Evolutionary conservation across 2,888 invertebrate species (phyloP).

Genomic region (Teinopalpus imperialis): DNA sequence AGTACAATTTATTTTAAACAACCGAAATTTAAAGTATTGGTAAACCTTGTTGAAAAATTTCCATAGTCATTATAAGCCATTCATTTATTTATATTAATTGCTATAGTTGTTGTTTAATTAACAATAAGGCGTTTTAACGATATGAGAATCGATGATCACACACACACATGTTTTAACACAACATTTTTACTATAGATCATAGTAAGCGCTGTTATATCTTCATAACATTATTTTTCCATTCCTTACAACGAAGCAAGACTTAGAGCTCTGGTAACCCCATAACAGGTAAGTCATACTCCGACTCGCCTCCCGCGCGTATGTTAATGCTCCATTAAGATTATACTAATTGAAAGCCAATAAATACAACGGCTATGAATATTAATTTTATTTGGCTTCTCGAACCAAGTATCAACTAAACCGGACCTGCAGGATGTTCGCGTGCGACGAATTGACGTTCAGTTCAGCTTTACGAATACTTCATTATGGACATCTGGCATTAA

Average conservation of each 20-base stretch:
- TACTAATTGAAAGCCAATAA: constrained; percentile 83
- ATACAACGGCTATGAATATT: constrained; percentile 82
- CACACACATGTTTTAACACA: too few species aligned
- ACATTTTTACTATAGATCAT: too few species aligned
- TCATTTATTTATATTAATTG: too few species aligned
- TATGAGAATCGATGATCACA: too few species aligned
- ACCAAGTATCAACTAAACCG: constrained; percentile 41
- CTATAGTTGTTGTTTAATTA: too few species aligned
- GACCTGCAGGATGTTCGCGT: constrained; percentile 57
- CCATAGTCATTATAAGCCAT: too few species aligned
- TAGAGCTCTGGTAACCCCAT: constrained; percentile 52
- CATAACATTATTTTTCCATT: too few species aligned
- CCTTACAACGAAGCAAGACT: not conserved
- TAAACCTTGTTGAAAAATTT: too few species aligned
- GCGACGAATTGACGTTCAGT: constrained; percentile 44
- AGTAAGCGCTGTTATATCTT: too few species aligned
- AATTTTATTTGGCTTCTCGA: constrained; percentile 75
- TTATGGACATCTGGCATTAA: constrained; percentile 9
- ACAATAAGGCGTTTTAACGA: too few species aligned
- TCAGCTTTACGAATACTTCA: constrained; percentile 5
- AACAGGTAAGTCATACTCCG: constrained; percentile 55
- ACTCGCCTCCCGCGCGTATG: constrained; percentile 73
- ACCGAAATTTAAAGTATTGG: too few species aligned
- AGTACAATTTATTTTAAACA: too few species aligned
- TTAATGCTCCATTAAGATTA: constrained; percentile 82